Conservation (phyloP, 2,888 invertebrate genomes). For the Leptinotarsa haldemani region DNA sequence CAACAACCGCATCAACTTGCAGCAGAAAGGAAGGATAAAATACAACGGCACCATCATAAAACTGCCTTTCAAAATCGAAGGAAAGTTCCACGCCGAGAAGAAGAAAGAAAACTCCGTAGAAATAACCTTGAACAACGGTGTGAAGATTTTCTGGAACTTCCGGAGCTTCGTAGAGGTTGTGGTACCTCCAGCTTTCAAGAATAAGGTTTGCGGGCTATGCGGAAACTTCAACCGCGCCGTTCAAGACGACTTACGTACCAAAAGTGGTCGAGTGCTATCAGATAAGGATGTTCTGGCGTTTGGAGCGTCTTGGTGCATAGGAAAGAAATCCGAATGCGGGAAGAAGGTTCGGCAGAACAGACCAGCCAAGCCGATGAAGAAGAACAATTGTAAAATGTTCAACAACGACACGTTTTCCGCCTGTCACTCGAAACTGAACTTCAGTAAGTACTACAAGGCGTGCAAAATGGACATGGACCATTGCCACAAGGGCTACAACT, state of each 20-base stretch:
- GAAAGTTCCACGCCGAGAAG: constrained; percentile 73
- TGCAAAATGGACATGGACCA: constrained; percentile 85
- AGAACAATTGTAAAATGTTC: constrained; percentile 56
- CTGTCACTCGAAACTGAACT: constrained; percentile 84
- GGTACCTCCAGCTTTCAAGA: constrained; percentile 81
- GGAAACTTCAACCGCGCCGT: constrained; percentile 93
- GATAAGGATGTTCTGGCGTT: constrained; percentile 77
- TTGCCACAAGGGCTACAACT: constrained; percentile 78
- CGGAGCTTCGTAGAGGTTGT: constrained; percentile 89
- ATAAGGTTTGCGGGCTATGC: constrained; percentile 88
- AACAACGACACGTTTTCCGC: constrained; percentile 74
- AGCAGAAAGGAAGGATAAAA: constrained; percentile 87
- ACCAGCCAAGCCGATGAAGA: constrained; percentile 32
- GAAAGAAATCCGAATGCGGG: constrained; percentile 62
- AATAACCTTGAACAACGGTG: constrained; percentile 78
- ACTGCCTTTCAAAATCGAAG: constrained; percentile 39
- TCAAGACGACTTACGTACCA: constrained; percentile 82
- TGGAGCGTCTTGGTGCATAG: constrained; percentile 92
- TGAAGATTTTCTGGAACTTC: constrained; percentile 92
- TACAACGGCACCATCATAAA: constrained; percentile 82
- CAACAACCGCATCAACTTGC: constrained; percentile 82
- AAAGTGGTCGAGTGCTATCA: constrained; percentile 74
- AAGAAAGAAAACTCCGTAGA: constrained; percentile 76
- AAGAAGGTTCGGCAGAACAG: constrained; percentile 46
- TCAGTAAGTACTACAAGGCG: constrained; percentile 85